Evolutionary conservation across 2,113 vertebrate species (phyloP).

Genomic region (Sylvia atricapilla): DNA sequence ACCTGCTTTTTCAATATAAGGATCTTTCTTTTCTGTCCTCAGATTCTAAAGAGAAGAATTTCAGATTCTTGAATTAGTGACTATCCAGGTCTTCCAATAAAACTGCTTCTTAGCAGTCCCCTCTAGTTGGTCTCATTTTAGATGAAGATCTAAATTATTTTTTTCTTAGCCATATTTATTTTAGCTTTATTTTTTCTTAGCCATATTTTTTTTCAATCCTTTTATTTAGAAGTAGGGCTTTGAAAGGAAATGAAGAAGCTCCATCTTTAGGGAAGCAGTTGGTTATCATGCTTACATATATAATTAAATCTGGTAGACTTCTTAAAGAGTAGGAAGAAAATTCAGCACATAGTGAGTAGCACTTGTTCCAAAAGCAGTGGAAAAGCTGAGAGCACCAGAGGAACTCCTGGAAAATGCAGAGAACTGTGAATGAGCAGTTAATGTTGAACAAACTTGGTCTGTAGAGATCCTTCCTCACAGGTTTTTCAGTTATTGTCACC

Average conservation of each 20-base stretch:
- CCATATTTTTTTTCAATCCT: neutral
- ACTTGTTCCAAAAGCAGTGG: neutral
- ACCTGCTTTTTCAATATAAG: neutral
- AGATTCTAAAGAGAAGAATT: neutral
- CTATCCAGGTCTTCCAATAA: neutral
- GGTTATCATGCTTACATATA: neutral
- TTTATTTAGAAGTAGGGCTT: neutral
- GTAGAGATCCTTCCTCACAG: neutral
- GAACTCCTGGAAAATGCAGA: neutral
- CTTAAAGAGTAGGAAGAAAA: neutral
- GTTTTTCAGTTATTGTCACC: neutral
- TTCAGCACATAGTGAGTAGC: neutral
- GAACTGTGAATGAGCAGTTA: neutral
- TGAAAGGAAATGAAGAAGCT: neutral
- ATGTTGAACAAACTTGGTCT: neutral
- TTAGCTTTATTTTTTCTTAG: neutral
- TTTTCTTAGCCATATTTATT: too few relatives aligned
- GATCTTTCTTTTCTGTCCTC: neutral
- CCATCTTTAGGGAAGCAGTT: neutral
- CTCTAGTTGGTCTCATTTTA: neutral
- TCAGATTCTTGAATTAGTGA: neutral
- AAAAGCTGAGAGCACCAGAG: neutral
- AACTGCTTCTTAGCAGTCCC: neutral
- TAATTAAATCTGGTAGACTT: neutral
- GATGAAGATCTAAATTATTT: neutral